phyloP scores from a whole-genome alignment of 2,113 vertebrate genomes.

The Ochotona princeps region DNA sequence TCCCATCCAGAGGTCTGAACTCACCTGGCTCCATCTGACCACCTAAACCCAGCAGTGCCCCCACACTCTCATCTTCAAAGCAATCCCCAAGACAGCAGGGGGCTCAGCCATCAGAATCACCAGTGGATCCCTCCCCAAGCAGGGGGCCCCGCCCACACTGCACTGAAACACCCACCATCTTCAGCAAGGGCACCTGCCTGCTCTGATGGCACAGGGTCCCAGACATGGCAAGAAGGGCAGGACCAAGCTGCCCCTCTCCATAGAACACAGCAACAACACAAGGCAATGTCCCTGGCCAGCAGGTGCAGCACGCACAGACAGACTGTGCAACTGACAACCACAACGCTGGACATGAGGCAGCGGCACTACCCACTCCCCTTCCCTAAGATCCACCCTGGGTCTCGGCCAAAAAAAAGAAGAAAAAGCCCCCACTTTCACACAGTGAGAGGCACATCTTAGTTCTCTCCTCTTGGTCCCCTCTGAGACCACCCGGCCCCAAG shows the following conservation, averaged over 20 bases:
- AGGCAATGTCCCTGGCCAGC: neutral
- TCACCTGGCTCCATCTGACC: neutral
- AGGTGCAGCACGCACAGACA: neutral
- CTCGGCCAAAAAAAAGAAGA: neutral
- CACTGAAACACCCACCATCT: too few relatives aligned
- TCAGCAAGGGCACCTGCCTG: neutral
- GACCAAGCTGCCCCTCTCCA: neutral
- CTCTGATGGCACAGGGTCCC: neutral
- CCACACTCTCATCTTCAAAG: too few relatives aligned
- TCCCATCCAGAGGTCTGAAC: neutral
- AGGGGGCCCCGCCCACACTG: too few relatives aligned
- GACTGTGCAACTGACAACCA: neutral
- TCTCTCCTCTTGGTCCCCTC: neutral
- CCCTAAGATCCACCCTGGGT: constrained; percentile 50
- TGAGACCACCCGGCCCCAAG: neutral
- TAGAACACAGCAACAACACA: neutral
- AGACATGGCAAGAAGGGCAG: neutral
- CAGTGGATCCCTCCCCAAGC: too few relatives aligned
- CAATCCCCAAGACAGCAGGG: too few relatives aligned
- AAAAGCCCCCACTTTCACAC: neutral
- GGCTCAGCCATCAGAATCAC: too few relatives aligned
- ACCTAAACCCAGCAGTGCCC: neutral
- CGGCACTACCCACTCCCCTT: neutral
- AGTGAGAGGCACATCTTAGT: neutral
- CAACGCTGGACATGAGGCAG: neutral